Conservation (phyloP, 1,140 invertebrate species). For the Lepidotrigona ventralis region DNA sequence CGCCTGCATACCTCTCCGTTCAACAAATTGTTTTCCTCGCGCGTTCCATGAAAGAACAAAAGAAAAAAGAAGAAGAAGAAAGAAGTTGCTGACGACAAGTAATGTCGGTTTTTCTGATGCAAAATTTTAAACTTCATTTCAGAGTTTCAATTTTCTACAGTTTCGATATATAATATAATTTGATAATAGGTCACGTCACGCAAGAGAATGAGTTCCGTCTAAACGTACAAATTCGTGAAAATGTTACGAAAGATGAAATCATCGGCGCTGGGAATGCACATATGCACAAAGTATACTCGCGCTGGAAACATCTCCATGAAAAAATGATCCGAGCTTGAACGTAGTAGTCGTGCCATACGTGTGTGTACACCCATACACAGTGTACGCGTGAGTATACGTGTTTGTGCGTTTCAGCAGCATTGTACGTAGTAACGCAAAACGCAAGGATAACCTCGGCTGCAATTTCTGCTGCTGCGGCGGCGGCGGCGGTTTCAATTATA, state of each 20-base stretch:
- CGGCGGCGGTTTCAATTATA: slow-evolving; percentile 12
- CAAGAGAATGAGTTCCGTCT: background rate
- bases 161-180: no score
- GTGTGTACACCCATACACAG: no score
- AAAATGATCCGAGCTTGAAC: background rate
- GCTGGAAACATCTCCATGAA: background rate
- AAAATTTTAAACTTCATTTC: no score
- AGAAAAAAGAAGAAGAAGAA: background rate
- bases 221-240: background rate
- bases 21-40: background rate
- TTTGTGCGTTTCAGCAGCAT: background rate
- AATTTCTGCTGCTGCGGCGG: background rate
- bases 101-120: no score
- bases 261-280: background rate
- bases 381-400: background rate
- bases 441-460: background rate
- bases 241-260: background rate
- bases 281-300: background rate
- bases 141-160: no score
- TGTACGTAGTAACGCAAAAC: background rate
- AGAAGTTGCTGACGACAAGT: background rate
- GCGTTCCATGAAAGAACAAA: background rate
- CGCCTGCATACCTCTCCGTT: background rate
- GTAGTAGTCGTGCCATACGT: background rate
- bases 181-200: no score